These are phyloP conservation scores for Jaculus jaculus DNA, from an alignment of 2,113 vertebrate species.

Conservation along the genomic window DNA sequence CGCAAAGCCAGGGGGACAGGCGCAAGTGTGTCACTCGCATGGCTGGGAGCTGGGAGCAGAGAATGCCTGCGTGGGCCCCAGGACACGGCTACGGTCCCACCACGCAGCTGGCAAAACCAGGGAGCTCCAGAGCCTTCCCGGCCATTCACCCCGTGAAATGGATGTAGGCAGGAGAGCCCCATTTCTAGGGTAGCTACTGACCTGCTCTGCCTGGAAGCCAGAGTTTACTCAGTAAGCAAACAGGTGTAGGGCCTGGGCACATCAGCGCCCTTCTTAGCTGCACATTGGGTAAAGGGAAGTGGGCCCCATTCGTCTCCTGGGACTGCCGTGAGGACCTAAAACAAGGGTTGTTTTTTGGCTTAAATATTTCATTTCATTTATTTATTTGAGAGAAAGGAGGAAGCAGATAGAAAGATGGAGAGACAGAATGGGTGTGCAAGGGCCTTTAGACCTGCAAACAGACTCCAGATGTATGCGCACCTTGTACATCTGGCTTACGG, in stretches of 20 bases:
- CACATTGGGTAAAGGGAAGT: not conserved
- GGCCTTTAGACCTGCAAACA: too few species aligned
- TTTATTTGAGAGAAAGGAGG: too few species aligned
- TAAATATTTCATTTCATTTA: too few species aligned
- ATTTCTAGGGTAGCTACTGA: rapidly evolving
- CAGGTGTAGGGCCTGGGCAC: rapidly evolving
- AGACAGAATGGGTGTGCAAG: too few species aligned
- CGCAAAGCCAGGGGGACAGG: conserved; percentile 78
- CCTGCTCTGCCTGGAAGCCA: not conserved
- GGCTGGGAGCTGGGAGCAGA: not conserved
- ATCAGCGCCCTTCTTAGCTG: not conserved
- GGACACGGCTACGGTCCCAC: not conserved
- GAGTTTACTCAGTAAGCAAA: too few species aligned
- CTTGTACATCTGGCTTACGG: too few species aligned
- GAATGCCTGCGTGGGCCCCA: rapidly evolving
- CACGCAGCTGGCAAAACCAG: not conserved
- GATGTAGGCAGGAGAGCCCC: not conserved
- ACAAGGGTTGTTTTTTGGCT: not conserved
- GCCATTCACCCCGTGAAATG: not conserved
- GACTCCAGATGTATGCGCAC: too few species aligned
- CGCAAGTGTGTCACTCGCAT: conserved; percentile 63
- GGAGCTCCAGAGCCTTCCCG: rapidly evolving
- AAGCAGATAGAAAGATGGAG: too few species aligned
- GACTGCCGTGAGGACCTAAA: not conserved
- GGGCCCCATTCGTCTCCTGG: not conserved